Evolutionary conservation across 1,140 invertebrate species (phyloP), one percentile per base, ranked within the genome.

Genomic region (silkworm (Bombyx mori)): DNA sequence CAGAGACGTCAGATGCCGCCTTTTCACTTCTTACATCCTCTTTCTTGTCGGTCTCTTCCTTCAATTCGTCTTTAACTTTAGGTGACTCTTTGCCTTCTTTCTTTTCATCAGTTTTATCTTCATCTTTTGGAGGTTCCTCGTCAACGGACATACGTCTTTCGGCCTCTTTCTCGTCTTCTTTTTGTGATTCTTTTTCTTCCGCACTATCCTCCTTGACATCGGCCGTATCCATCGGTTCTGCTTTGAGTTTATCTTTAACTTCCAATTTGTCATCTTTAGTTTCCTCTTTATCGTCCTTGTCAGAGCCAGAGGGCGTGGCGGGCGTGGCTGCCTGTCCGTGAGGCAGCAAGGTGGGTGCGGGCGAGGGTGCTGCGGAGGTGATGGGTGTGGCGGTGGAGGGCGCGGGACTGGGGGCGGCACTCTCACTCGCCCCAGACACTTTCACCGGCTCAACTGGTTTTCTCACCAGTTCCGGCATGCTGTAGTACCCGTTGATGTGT

Each of bases 401-500:
- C 5, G 92, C 89, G 0, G 94, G 94, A 72, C 91, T 93, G 0
- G 94, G 89, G 0, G 93, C 93, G 8, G 93, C 93, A 63, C 93
- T 93, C 81, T 92, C 79, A 8, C 89, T 69, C 66, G 88, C 65
- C 12, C 54, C 54, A 42, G 77, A 69, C 49, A 75, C 66, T 59
- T 92, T 91, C 3, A 92, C 90, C 1, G 92, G 92, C 63, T 94
- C 93, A 1, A 93, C 91, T 0, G 94, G 93, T 69, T 95, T 95
- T 6, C 93, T 91, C 22, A 97, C 93, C 65, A 97, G 89, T 79
- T 97, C 95, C 0, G 98, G 97, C 95, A 99, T 98, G 63, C 97
- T 99, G 80, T 98, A 98, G 66, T 96, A 96, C 0, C 98, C 98
- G 82, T 99, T 99, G 56, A 99, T 98, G 68, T 95, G 93, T 82